phyloP scores from a whole-genome alignment of 1,140 invertebrate genomes.

The Ceratosolen solmsi region DNA sequence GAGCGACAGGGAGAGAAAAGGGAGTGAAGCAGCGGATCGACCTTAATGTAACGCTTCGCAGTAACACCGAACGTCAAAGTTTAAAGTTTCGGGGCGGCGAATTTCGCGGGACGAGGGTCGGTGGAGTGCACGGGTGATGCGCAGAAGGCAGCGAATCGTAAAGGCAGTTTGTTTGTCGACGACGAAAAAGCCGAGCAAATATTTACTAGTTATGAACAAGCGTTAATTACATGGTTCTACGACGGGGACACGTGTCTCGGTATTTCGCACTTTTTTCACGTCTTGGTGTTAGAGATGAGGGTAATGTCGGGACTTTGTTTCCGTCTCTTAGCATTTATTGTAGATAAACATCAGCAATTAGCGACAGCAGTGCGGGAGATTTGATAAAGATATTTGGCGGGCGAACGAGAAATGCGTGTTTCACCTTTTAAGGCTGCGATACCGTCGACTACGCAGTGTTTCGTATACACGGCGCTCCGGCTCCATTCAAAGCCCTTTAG shows the following conservation, averaged over 20 bases:
- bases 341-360: neutral
- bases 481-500: neutral
- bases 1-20: neutral
- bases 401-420: neutral
- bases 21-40: constrained; percentile 6
- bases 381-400: neutral
- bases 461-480: too few species aligned
- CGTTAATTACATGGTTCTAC: constrained; percentile 32
- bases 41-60: constrained; percentile 47
- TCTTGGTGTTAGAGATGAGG: neutral
- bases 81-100: constrained; percentile 34
- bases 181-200: constrained; percentile 41
- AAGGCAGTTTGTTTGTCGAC: constrained; percentile 28
- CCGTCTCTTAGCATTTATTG: neutral
- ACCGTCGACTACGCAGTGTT: too few species aligned
- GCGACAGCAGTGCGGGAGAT: neutral
- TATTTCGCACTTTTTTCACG: neutral
- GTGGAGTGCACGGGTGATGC: neutral
- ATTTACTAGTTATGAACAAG: constrained; percentile 45
- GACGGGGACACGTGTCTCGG: neutral
- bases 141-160: neutral
- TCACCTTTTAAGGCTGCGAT: neutral
- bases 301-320: neutral
- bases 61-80: constrained; percentile 40
- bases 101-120: neutral